A percentile compares a stretch with the other conserved stretches of the same genome.
Conservation (phyloP, 2,888 invertebrate species). For the Aphodius granarius region DNA sequence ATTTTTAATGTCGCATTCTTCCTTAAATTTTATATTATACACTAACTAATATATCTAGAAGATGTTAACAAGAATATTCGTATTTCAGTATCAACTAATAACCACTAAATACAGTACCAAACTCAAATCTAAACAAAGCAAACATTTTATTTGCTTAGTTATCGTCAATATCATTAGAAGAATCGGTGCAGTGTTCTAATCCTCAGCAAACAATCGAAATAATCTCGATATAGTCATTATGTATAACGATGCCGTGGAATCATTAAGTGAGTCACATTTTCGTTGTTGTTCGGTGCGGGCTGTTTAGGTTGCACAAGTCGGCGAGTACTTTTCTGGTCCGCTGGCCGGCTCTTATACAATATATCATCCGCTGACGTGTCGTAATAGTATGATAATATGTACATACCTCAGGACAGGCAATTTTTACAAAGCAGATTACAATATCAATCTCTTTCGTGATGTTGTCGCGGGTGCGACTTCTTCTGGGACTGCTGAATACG, state of each 20-base stretch:
- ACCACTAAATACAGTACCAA: too few species aligned
- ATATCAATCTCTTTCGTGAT: constrained; percentile 54
- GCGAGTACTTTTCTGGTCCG: constrained; percentile 49
- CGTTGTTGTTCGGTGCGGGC: neutral
- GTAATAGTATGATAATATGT: constrained; percentile 58
- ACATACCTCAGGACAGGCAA: constrained; percentile 54
- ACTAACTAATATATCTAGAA: too few species aligned
- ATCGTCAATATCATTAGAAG: neutral
- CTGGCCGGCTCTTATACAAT: constrained; percentile 50
- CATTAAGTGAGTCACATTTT: neutral
- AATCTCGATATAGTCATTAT: constrained; percentile 12
- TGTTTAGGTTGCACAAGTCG: neutral
- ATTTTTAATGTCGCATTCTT: neutral
- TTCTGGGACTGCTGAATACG: neutral
- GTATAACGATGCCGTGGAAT: constrained; percentile 9
- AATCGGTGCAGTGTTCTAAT: neutral
- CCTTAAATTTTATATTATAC: too few species aligned
- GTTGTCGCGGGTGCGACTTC: constrained; percentile 14
- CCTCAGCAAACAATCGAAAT: constrained; percentile 4
- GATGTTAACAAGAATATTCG: too few species aligned
- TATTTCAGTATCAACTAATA: too few species aligned
- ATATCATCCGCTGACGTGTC: constrained; percentile 56
- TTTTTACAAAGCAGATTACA: constrained; percentile 56
- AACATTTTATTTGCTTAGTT: neutral
- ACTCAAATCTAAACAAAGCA: too few species aligned